A percentile compares a stretch with the other conserved stretches of the same genome.
These are phyloP conservation scores for Chloroceryle inda DNA, from an alignment of 2,797 vertebrate species.

Conservation along the genomic window DNA sequence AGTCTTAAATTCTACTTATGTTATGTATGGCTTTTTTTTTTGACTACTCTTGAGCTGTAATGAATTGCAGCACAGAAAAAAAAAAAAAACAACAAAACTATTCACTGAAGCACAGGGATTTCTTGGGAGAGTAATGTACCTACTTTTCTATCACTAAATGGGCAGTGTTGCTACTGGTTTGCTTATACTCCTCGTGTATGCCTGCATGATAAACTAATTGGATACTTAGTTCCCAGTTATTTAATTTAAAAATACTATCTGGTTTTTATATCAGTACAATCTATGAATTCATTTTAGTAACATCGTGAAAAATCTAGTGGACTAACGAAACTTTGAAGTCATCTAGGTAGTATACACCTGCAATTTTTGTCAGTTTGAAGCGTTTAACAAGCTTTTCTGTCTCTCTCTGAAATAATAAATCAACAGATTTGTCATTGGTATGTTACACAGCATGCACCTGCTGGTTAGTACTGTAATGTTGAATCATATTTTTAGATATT, in stretches of 20 bases:
- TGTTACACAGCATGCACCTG: background rate
- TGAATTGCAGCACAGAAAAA: background rate
- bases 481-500: background rate
- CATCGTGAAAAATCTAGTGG: background rate
- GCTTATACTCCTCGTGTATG: background rate
- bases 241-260: background rate
- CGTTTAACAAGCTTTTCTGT: background rate
- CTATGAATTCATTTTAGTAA: background rate
- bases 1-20: background rate
- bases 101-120: background rate
- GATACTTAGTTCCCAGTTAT: background rate
- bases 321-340: background rate
- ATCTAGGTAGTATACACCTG: background rate
- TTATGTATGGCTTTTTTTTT: background rate
- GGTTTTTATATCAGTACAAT: background rate
- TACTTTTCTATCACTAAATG: background rate
- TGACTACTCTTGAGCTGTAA: background rate
- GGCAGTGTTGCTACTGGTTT: background rate
- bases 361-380: background rate
- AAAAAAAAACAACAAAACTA: background rate
- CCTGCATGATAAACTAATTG: background rate
- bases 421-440: background rate
- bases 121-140: background rate
- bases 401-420: background rate
- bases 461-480: background rate